Conservation (phyloP, 1,140 invertebrate genomes). For the Danaus melanippus region DNA sequence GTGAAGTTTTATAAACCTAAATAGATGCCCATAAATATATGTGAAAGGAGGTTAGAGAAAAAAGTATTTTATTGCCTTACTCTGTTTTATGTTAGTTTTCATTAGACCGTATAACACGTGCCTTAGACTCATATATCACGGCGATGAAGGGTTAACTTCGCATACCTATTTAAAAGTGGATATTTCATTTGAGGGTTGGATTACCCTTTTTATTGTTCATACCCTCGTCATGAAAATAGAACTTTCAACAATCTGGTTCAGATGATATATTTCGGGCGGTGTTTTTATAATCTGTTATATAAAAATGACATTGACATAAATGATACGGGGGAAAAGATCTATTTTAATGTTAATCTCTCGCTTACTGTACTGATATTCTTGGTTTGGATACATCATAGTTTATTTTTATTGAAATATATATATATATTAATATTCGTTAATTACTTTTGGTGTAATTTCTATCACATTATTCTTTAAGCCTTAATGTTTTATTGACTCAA, state of each 20-base stretch:
- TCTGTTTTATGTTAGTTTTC: slow-evolving; percentile 48
- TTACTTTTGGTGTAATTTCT: not conserved
- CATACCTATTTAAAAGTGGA: slow-evolving; percentile 45
- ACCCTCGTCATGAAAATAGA: slow-evolving; percentile 41
- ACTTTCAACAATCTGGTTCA: slow-evolving; percentile 40
- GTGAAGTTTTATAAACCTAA: slow-evolving; percentile 21
- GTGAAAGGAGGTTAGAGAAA: slow-evolving; percentile 22
- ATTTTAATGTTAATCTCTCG: too few relatives aligned
- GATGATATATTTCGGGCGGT: slow-evolving; percentile 43
- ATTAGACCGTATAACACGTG: slow-evolving; percentile 45
- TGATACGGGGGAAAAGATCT: slow-evolving; percentile 12
- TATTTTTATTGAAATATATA: too few relatives aligned
- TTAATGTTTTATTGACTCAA: slow-evolving; percentile 1
- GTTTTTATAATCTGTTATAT: slow-evolving; percentile 30
- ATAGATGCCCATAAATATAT: slow-evolving; percentile 27
- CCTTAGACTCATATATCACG: slow-evolving; percentile 45
- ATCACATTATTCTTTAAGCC: not conserved
- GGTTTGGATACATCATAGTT: too few relatives aligned
- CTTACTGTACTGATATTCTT: too few relatives aligned
- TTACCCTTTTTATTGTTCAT: slow-evolving; percentile 52
- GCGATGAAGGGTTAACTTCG: slow-evolving; percentile 39
- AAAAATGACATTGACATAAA: slow-evolving; percentile 31
- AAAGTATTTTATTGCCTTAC: slow-evolving; percentile 24
- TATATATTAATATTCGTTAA: not conserved
- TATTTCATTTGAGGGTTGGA: slow-evolving; percentile 43